Conservation (phyloP, 2,113 vertebrate species). For the Clarias gariepinus region DNA sequence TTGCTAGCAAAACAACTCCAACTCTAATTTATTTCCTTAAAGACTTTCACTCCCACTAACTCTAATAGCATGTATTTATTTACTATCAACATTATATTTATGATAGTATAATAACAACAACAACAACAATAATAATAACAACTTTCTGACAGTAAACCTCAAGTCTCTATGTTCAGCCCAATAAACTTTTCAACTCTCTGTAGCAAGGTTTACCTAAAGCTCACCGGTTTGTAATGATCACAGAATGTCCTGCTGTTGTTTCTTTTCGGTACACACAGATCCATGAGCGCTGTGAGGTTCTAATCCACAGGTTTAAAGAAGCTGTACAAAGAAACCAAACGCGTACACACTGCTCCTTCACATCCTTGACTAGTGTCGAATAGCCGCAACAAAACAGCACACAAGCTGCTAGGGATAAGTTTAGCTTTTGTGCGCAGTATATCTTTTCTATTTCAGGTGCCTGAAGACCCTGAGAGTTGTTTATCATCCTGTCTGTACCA, state of each 20-base stretch:
- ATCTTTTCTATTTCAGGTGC: constrained; percentile 30
- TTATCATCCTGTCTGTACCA: neutral
- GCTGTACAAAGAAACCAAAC: constrained; percentile 11
- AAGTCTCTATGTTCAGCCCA: neutral
- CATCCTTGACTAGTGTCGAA: constrained; percentile 32
- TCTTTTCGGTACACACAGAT: constrained; percentile 73
- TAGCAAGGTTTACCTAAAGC: constrained; percentile 43
- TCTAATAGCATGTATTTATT: neutral
- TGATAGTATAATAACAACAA: neutral
- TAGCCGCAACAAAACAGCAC: constrained; percentile 25
- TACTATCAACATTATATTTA: neutral
- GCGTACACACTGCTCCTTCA: neutral
- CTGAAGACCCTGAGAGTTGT: neutral
- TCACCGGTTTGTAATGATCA: constrained; percentile 86
- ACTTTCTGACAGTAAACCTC: neutral
- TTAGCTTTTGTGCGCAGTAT: constrained; percentile 67
- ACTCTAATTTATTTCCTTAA: neutral
- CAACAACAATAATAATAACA: neutral
- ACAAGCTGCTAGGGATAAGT: constrained; percentile 70
- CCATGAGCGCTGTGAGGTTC: constrained; percentile 70
- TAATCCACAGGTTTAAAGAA: neutral
- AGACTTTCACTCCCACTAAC: neutral
- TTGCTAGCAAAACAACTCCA: neutral
- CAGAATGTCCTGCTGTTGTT: constrained; percentile 82
- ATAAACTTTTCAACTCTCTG: neutral